phyloP scores from a whole-genome alignment of 2,797 vertebrate genomes.

The Geotrypetes seraphini region DNA sequence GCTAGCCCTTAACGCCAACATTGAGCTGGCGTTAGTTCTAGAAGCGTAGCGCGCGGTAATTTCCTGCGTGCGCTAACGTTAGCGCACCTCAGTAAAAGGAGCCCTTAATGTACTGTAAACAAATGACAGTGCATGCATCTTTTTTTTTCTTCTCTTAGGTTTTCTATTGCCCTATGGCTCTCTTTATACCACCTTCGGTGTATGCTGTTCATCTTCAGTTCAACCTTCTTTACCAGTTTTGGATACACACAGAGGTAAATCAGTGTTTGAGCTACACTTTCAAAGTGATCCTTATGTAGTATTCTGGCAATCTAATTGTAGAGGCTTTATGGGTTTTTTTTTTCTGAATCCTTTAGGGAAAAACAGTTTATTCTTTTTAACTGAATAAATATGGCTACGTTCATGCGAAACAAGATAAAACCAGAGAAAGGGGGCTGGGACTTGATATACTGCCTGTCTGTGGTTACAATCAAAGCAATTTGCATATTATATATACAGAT shows the following conservation, averaged over 20 bases:
- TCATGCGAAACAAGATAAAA: constrained; percentile 61
- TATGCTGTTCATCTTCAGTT: constrained; percentile 85
- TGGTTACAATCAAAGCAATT: no score
- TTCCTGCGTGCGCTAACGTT: no score
- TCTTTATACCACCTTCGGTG: constrained; percentile 73
- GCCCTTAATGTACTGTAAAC: no score
- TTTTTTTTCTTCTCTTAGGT: constrained; percentile 46
- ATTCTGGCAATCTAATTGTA: constrained; percentile 52
- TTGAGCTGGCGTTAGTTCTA: no score
- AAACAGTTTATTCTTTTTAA: constrained; percentile 59
- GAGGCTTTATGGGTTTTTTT: constrained; percentile 73
- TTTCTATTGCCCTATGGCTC: constrained; percentile 80
- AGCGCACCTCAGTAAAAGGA: no score
- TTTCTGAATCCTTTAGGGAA: constrained; percentile 61
- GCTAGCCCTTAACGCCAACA: no score
- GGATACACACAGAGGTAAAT: constrained; percentile 92
- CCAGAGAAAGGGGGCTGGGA: no score
- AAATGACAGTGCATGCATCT: no score
- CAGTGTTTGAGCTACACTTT: constrained; percentile 28
- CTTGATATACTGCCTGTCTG: no score
- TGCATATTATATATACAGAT: no score
- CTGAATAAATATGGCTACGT: constrained; percentile 63
- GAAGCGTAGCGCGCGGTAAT: no score
- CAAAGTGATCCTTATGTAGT: constrained; percentile 40
- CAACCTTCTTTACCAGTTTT: constrained; percentile 92